These are phyloP conservation scores for Ladona fulva DNA, from an alignment of 1,140 invertebrate species.

Conservation along the genomic window DNA sequence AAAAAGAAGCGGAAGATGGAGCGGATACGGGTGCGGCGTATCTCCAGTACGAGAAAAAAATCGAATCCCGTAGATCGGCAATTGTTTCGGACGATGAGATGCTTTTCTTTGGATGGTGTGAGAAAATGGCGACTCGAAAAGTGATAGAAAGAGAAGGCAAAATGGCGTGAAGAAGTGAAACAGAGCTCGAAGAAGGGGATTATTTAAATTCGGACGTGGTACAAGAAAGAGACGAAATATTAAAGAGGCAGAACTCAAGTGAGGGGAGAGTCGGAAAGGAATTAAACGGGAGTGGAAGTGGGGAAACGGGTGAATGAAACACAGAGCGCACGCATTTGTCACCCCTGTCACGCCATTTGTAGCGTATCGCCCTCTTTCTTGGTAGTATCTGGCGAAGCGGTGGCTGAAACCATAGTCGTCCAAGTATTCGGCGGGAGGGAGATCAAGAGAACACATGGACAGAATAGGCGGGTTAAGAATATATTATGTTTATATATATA, in stretches of 20 bases:
- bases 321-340: slow-evolving; percentile 11
- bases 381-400: neutral
- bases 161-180: slow-evolving; percentile 11
- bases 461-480: too few species aligned
- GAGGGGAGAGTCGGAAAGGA: too few species aligned
- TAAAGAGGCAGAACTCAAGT: slow-evolving; percentile 5
- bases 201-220: neutral
- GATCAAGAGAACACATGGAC: neutral
- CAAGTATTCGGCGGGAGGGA: neutral
- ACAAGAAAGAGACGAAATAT: neutral
- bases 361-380: neutral
- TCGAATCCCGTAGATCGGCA: too few species aligned
- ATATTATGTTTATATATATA: too few species aligned
- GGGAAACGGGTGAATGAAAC: neutral
- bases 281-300: neutral
- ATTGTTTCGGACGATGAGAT: too few species aligned
- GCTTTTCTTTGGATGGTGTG: too few species aligned
- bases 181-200: neutral
- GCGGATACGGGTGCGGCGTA: too few species aligned
- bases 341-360: slow-evolving; percentile 13
- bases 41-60: too few species aligned
- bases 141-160: slow-evolving; percentile 11
- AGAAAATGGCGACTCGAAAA: neutral
- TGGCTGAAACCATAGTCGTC: neutral
- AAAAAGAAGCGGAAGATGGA: too few species aligned